Evolutionary conservation across 2,113 vertebrate genomes (phyloP).

Genomic region (Sceloporus undulatus): DNA sequence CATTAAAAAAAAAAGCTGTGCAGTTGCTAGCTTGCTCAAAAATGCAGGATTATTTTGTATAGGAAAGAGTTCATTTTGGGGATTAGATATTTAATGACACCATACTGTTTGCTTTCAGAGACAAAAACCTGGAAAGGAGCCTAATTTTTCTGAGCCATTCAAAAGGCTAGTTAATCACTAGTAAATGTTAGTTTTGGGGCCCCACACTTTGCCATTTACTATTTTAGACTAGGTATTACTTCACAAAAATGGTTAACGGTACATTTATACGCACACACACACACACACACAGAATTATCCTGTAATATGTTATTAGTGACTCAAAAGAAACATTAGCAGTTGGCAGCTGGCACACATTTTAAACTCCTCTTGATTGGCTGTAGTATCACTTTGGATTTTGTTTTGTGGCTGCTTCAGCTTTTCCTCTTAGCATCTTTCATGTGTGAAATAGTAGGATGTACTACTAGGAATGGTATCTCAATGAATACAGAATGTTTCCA

Average conservation of each 20-base stretch:
- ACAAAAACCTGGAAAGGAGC: neutral
- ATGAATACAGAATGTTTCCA: too few species aligned
- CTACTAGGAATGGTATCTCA: too few species aligned
- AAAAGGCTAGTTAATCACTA: neutral
- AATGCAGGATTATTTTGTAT: neutral
- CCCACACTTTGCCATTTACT: neutral
- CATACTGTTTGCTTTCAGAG: neutral
- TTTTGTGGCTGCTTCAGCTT: too few species aligned
- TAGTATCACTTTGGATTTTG: too few species aligned
- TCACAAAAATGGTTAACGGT: neutral
- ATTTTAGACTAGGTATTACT: neutral
- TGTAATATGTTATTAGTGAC: neutral
- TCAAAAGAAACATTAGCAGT: neutral
- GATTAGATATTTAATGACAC: slow-evolving; percentile 3
- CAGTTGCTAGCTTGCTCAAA: slow-evolving; percentile 35
- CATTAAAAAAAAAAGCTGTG: neutral
- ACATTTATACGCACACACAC: too few species aligned
- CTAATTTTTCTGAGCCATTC: neutral
- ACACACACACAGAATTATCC: neutral
- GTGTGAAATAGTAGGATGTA: neutral
- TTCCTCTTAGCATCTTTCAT: too few species aligned
- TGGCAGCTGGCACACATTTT: neutral
- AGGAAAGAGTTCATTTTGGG: slow-evolving; percentile 25
- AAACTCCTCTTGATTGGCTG: too few species aligned
- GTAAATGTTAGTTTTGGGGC: neutral